Evolutionary conservation across 2,797 vertebrate species (phyloP), one percentile per base, ranked within the genome.

Genomic region (Orientallactaga sibirica): DNA sequence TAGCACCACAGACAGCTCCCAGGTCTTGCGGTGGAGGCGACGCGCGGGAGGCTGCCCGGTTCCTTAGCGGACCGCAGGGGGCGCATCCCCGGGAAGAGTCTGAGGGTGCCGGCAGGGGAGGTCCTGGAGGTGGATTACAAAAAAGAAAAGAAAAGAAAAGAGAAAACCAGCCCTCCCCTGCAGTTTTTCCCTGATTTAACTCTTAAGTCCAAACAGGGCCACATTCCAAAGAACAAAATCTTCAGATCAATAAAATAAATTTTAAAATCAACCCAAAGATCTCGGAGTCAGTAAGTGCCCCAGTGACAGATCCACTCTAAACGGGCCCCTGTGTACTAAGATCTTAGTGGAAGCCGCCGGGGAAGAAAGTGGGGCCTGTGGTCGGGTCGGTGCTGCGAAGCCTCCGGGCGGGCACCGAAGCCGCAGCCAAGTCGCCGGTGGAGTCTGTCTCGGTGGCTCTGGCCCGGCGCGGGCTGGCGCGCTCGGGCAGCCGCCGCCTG

Each of bases 1-100:
- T 94, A 98, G 98, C 96, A 98, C 98, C 98, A 97, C 91, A 97
- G 98, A 98, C 98, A 98, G 98, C 98, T 98, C 98, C 97, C 86
- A 29, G 48, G 93, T n/a, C 43, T 1, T 18, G 8, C 3, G 4
- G 2, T 0, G 48, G 73, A 52, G 71, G 43, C 68, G 2, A 9
- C 43, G 71, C 9, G 25, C 75, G 5, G 0, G 7, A 24, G 15
- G 14, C 48, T 0, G 52, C 29, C 15, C 12, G 75, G 48, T 20
- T 86, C 43, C 43, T 2, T 2, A 2, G 75, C 92, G 76, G 66
- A 86, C 93, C 43, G 62, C 73, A 66, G 87, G 62, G 89, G 88
- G 89, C 58, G 92, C 73, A n/a, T 58, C 55, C 55, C 61, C 3
- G 7, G 68, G 52, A 77, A 55, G 80, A 24, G 27, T 19, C 37